Conservation (phyloP, 1,140 invertebrate species). For the Carcinoscorpius rotundicauda region DNA sequence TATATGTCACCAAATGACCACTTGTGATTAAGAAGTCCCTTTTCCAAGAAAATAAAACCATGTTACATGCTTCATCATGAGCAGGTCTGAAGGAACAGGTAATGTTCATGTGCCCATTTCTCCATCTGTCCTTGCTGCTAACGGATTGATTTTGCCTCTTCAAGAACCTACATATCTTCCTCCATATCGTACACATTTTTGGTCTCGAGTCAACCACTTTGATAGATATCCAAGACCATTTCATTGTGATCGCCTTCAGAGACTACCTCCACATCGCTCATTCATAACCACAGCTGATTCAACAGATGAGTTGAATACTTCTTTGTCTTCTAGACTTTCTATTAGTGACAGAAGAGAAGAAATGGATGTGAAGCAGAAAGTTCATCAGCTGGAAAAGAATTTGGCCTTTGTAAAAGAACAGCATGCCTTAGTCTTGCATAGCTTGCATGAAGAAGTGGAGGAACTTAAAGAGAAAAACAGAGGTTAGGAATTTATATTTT, state of each 20-base stretch:
- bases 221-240: slow-evolving; percentile 15
- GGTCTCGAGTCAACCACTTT: slow-evolving; percentile 12
- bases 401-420: slow-evolving; percentile 19
- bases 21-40: too few species aligned
- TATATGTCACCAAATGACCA: too few species aligned
- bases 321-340: background rate
- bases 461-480: slow-evolving; percentile 20
- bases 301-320: background rate
- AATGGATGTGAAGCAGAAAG: slow-evolving; percentile 15
- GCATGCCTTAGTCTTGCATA: slow-evolving; percentile 13
- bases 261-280: slow-evolving; percentile 11
- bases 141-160: slow-evolving; percentile 15
- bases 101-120: slow-evolving; percentile 17
- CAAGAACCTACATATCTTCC: slow-evolving; percentile 3
- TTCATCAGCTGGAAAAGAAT: slow-evolving; percentile 21
- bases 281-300: slow-evolving; percentile 11
- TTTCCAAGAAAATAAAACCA: too few species aligned
- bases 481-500: slow-evolving; percentile 4
- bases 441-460: slow-evolving; percentile 19
- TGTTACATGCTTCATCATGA: slow-evolving; percentile 4
- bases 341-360: background rate
- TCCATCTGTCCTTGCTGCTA: background rate
- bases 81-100: slow-evolving; percentile 17
- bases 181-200: slow-evolving; percentile 14
- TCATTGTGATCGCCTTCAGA: slow-evolving; percentile 9